These are phyloP conservation scores for Paramormyrops kingsleyae DNA, from an alignment of 2,113 vertebrate genomes.

Conservation along the genomic window DNA sequence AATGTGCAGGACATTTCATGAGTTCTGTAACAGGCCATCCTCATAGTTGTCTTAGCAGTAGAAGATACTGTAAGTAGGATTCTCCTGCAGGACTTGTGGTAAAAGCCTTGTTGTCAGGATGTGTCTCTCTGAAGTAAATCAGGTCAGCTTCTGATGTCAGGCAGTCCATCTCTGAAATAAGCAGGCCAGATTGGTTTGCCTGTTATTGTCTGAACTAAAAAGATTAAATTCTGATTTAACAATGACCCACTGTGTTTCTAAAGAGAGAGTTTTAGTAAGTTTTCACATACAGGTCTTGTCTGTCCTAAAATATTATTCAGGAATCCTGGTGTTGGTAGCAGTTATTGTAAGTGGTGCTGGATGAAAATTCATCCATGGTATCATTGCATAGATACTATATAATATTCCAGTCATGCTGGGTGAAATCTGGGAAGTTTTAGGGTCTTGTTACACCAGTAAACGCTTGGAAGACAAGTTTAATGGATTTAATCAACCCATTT, in stretches of 20 bases:
- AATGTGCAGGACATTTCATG: not conserved
- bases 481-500: not conserved
- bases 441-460: not conserved
- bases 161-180: not conserved
- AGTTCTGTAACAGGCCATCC: not conserved
- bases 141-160: not conserved
- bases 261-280: not conserved
- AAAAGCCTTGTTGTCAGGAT: not conserved
- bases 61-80: not conserved
- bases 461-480: not conserved
- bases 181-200: not conserved
- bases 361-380: not conserved
- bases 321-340: not conserved
- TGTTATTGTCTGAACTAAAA: not conserved
- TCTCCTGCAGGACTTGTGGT: not conserved
- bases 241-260: not conserved
- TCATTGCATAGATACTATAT: not conserved
- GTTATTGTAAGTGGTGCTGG: not conserved
- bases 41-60: not conserved
- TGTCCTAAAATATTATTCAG: not conserved
- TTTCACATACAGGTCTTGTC: not conserved
- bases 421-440: not conserved
- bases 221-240: not conserved
- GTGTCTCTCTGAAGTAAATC: not conserved
- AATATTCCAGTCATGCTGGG: not conserved